phyloP scores from a whole-genome alignment of 1,140 invertebrate genomes.

The Marisa cornuarietis region DNA sequence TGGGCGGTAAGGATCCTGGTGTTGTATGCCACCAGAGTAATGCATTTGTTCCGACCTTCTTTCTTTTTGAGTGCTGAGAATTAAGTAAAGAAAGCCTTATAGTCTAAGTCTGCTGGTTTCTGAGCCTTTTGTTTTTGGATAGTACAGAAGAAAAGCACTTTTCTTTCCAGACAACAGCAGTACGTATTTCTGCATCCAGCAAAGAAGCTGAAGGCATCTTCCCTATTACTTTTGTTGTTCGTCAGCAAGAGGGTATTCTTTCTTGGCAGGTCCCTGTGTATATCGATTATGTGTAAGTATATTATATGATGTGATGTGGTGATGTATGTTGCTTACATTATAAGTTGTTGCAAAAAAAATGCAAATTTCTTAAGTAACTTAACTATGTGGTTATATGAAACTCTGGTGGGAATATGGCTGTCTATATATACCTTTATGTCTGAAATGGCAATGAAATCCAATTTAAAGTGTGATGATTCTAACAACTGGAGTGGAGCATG shows the following conservation, averaged over 20 bases:
- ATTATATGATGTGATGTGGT: constrained; percentile 2
- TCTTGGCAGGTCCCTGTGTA: constrained; percentile 77
- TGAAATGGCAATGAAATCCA: too few relatives aligned
- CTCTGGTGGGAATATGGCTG: too few relatives aligned
- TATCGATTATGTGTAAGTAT: constrained; percentile 68
- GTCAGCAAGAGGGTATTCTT: constrained; percentile 74
- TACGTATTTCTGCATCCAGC: constrained; percentile 69
- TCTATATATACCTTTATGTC: too few relatives aligned
- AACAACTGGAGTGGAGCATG: too few relatives aligned
- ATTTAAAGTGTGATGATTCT: too few relatives aligned
- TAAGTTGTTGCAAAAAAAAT: not conserved
- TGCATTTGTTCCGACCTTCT: too few relatives aligned
- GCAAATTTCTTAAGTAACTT: too few relatives aligned
- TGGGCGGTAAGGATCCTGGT: too few relatives aligned
- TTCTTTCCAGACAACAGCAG: constrained; percentile 60
- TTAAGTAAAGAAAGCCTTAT: not conserved
- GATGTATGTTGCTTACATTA: not conserved
- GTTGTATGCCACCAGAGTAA: too few relatives aligned
- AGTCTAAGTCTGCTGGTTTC: not conserved
- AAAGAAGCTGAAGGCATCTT: constrained; percentile 67
- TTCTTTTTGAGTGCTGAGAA: not conserved
- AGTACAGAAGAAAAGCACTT: not conserved
- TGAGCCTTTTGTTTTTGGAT: not conserved
- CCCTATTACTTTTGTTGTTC: constrained; percentile 75
- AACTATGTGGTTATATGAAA: too few relatives aligned